Conservation (phyloP, 2,888 invertebrate genomes). For the Caenorhabditis angaria region DNA sequence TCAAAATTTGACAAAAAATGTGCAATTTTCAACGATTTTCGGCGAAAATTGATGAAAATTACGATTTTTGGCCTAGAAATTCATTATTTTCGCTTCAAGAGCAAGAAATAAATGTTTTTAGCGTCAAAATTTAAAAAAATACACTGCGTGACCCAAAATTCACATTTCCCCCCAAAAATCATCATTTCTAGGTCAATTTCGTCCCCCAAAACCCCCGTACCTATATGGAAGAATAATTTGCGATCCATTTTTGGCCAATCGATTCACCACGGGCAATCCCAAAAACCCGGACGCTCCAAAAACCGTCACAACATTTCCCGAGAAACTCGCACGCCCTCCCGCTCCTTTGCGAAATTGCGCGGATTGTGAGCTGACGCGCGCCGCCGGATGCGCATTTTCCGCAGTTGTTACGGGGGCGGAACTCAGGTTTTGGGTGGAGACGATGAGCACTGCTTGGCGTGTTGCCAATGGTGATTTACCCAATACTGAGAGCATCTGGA, state of each 20-base stretch:
- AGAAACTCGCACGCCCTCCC: constrained; percentile 85
- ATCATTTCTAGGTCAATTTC: no score
- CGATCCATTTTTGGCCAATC: constrained; percentile 78
- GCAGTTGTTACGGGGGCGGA: constrained; percentile 36
- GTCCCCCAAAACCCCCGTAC: no score
- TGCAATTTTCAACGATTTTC: no score
- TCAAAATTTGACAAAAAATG: no score
- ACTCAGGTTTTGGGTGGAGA: constrained; percentile 28
- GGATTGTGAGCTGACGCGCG: constrained; percentile 42
- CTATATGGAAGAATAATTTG: constrained; percentile 92
- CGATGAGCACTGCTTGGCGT: constrained; percentile 41
- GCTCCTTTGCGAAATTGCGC: constrained; percentile 53
- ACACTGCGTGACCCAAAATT: no score
- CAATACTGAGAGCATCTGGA: constrained; percentile 47
- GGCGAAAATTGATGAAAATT: no score
- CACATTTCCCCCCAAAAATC: no score
- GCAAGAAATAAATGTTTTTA: no score
- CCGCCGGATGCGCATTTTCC: constrained; percentile 42
- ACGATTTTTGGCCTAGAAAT: no score
- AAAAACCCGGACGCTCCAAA: constrained; percentile 83
- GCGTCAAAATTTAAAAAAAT: no score
- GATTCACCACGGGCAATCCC: constrained; percentile 87
- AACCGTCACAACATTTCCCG: constrained; percentile 96
- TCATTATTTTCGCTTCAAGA: no score
- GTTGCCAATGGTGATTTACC: constrained; percentile 45